A percentile compares a stretch with the other conserved stretches of the same genome.
phyloP scores from a whole-genome alignment of 2,113 vertebrate genomes.

The Gallinago undulata region DNA sequence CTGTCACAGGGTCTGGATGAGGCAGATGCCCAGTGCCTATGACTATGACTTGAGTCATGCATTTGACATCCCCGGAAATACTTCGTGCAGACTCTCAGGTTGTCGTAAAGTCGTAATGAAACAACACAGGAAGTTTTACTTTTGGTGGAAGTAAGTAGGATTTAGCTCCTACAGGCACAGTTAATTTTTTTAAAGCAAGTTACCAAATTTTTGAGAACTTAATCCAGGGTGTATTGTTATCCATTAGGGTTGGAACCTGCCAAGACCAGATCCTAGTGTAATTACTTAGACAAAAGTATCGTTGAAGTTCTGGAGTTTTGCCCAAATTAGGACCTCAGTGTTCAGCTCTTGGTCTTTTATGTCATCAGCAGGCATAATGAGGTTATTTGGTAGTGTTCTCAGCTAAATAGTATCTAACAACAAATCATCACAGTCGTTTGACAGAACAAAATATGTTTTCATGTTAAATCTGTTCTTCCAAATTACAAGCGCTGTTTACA shows the following conservation, averaged over 20 bases:
- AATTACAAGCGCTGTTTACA: slow-evolving; percentile 49
- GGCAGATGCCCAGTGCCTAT: background rate
- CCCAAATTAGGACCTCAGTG: background rate
- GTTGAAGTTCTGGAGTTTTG: background rate
- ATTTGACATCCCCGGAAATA: background rate
- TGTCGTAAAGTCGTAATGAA: background rate
- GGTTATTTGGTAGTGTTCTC: slow-evolving; percentile 3
- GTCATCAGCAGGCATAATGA: background rate
- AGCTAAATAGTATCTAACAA: background rate
- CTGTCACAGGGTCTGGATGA: background rate
- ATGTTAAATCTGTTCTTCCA: slow-evolving; percentile 31
- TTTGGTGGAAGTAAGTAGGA: background rate
- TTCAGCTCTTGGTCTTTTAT: background rate
- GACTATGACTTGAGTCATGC: background rate
- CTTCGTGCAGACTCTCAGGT: accelerated
- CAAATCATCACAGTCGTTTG: background rate
- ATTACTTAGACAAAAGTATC: slow-evolving; percentile 3
- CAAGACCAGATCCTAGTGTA: background rate
- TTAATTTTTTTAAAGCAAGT: background rate
- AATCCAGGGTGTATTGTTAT: background rate
- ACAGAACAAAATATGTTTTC: slow-evolving; percentile 27
- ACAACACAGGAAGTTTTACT: accelerated
- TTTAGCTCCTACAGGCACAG: background rate
- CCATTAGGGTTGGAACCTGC: background rate
- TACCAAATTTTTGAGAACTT: background rate